A percentile compares a stretch with the other conserved stretches of the same genome.
Evolutionary conservation across 2,797 vertebrate species (phyloP).

Genomic region (Pristis pectinata): DNA sequence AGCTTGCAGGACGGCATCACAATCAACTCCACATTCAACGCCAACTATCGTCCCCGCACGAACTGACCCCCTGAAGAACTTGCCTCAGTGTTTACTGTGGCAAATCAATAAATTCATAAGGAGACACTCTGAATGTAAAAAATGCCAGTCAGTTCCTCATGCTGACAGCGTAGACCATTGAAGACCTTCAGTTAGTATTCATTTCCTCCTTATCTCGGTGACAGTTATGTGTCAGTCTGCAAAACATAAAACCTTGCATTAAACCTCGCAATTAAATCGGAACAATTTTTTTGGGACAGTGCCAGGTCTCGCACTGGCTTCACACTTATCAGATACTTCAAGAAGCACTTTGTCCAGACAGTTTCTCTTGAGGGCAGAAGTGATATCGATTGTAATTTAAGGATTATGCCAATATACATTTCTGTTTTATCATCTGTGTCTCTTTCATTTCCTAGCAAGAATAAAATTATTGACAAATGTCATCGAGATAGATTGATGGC

Average conservation of each 20-base stretch:
- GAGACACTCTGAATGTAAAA: background rate
- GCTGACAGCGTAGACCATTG: background rate
- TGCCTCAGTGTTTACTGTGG: background rate
- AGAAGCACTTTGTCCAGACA: background rate
- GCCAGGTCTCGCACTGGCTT: background rate
- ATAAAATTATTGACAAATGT: background rate
- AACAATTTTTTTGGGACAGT: background rate
- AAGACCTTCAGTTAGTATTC: background rate
- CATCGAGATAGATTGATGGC: background rate
- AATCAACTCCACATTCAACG: too few species aligned
- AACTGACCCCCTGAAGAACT: background rate
- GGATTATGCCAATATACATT: background rate
- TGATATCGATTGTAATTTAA: background rate
- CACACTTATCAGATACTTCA: background rate
- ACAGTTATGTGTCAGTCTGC: background rate
- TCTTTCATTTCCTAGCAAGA: too few species aligned
- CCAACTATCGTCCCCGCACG: background rate
- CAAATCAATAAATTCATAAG: background rate
- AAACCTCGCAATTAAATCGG: background rate
- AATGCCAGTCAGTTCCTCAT: background rate
- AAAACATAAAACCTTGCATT: background rate
- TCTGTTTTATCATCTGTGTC: background rate
- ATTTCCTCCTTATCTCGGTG: background rate
- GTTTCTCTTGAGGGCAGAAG: background rate
- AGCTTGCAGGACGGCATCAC: background rate